Evolutionary conservation across 2,113 vertebrate genomes (phyloP).

Genomic region (Cacatua alba): DNA sequence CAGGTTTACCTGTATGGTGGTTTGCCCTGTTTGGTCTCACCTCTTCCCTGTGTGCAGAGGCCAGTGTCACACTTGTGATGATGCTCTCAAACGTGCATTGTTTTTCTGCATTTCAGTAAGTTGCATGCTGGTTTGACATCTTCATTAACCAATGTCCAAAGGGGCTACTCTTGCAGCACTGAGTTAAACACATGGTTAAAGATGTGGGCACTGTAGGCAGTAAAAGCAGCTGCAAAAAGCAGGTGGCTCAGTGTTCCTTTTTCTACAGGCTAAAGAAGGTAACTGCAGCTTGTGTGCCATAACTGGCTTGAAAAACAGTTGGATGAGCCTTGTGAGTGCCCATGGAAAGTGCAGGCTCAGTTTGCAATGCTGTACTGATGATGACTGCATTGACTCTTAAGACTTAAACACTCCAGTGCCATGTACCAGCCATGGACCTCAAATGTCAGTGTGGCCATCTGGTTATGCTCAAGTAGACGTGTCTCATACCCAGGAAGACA

Average conservation of each 20-base stretch:
- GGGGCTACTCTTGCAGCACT: not conserved
- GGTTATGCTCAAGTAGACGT: not conserved
- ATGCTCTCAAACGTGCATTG: not conserved
- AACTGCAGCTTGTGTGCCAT: not conserved
- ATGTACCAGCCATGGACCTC: not conserved
- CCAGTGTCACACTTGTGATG: not conserved
- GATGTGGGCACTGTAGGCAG: not conserved
- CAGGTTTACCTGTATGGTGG: not conserved
- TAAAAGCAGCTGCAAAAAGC: not conserved
- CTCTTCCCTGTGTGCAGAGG: not conserved
- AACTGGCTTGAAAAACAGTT: not conserved
- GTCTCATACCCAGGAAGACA: not conserved
- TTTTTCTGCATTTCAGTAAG: not conserved
- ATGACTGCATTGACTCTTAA: not conserved
- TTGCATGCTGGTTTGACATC: not conserved
- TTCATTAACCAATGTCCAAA: not conserved
- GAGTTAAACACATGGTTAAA: not conserved
- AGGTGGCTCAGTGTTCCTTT: not conserved
- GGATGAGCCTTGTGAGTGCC: not conserved
- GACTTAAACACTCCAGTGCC: not conserved
- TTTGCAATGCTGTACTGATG: not conserved
- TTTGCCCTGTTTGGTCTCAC: not conserved
- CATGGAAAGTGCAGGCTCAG: not conserved
- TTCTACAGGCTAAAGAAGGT: not conserved
- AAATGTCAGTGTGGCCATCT: not conserved